Base-by-base conservation (phyloP, 2,888 invertebrate species). In the Pharmacophagus antenor region DNA sequence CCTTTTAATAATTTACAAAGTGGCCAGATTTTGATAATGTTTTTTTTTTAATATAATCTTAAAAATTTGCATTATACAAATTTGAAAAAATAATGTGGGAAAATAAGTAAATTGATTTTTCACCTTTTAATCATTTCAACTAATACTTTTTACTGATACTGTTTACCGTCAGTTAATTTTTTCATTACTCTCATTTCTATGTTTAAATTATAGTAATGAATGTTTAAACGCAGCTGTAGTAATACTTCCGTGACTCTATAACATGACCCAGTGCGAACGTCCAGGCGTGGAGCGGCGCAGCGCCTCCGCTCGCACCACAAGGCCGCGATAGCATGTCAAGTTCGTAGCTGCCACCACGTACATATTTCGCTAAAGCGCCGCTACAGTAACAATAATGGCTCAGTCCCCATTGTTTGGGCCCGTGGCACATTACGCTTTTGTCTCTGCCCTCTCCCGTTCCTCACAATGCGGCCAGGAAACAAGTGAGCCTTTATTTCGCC, bases 401-500 rank as follows among this genome's bases (percentile, higher is more conserved):
- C 80, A 80, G 85, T 74, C 80, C 75, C 89, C 77, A 90, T 90
- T 90, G 89, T 90, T 90, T 89, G 87, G 88, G 88, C 83, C 87
- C 88, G 89, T 88, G 89, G 89, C 89, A 90, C 89, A 90, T 90
- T 90, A 90, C 86, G 89, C 89, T 85, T 90, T 89, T 90, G 89
- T 90, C 89, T 90, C 87, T 89, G 89, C 89, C 89, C 89, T 90
- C 89, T 87, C 87, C 85, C 86, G 88, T 84, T 86, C 87, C 88
- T 89, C 87, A 90, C 90, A 90, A 90, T 90, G 89, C 89, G 89
- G 90, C 89, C 88, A 90, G 90, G 89, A 90, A 91, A 91, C 91
- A 91, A 91, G 90, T 90, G 91, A 91, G 90, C 91, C 91, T 91
- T 91, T 91, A 91, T 91, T 91, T 90, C 89, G 90, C 88, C 88